These are phyloP conservation scores for Ceriagrion tenellum DNA, from an alignment of 2,888 invertebrate species.

Conservation along the genomic window DNA sequence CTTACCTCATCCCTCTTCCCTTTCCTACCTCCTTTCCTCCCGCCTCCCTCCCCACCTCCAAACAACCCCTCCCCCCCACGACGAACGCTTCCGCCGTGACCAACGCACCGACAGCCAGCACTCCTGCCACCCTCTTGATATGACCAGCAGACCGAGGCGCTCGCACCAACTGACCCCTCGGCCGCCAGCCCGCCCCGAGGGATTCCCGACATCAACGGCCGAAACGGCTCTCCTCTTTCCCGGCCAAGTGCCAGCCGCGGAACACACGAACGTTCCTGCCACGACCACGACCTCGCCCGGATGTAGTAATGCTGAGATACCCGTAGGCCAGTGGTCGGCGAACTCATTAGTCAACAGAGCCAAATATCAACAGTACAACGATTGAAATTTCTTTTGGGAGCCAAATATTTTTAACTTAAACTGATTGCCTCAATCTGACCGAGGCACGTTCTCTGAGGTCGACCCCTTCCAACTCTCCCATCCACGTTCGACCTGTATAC, in stretches of 20 bases:
- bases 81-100: conserved; percentile 55
- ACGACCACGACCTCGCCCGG: not conserved
- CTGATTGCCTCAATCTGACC: too few species aligned
- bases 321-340: too few species aligned
- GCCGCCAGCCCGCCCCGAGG: not conserved
- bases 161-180: conserved; percentile 55
- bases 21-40: not conserved
- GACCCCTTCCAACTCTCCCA: too few species aligned
- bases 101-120: conserved; percentile 32
- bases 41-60: not conserved
- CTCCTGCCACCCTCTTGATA: not conserved
- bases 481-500: too few species aligned
- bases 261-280: not conserved
- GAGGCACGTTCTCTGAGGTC: too few species aligned
- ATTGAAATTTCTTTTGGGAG: too few species aligned
- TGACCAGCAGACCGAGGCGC: conserved; percentile 35
- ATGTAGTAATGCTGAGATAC: not conserved
- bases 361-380: too few species aligned
- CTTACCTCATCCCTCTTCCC: not conserved
- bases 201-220: not conserved
- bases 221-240: not conserved
- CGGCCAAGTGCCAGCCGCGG: not conserved
- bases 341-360: too few species aligned
- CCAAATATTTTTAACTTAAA: too few species aligned
- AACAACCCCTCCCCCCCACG: not conserved